Base-by-base conservation (phyloP, 2,797 vertebrate species). In the Brachyalestes nurse region DNA sequence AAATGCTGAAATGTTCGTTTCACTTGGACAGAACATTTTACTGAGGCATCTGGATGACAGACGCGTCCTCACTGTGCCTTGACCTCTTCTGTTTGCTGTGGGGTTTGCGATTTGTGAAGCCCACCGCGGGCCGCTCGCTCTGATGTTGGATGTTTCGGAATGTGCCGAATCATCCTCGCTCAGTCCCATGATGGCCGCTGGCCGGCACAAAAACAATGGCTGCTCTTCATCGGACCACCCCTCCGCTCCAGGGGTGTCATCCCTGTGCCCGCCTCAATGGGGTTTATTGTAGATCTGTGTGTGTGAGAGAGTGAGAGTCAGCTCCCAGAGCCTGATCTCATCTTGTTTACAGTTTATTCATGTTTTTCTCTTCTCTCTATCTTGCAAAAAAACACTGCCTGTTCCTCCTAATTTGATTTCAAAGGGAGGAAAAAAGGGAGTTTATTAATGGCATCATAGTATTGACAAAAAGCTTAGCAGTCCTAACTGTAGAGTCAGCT, bases 151-250 rank as follows among this genome's bases (percentile, higher is more conserved):
- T 88, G 86, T 86, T 87, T 75, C 84, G 86, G 90, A 93, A 93
- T 93, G 91, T 92, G 92, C 91, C 90, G 90, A 92, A 88, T 93
- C 93, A 94, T 91, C 89, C 87, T 92, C 90, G 88, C 88, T 86
- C 79, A 19, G 88, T 93, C 91, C 86, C 92, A 91, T 92, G 92
- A 93, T 92, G 90, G 90, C 91, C 86, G 69, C 89, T 88, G 88
- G 90, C 91, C 85, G 86, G 84, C 88, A 80, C 73, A 87, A 92
- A 94, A 92, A 94, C 92, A 94, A 93, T 90, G 91, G 88, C 74
- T 23, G 71, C 82, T 83, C 91, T 92, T 92, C 89, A 91, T 89
- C 42, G 58, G 55, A 61, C 57, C 47, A 51, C 49, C 47, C 19
- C 17, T 17, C 70, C n/a, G 47, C 80, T 40, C 25, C 76, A 67